phyloP scores from a whole-genome alignment of 2,797 vertebrate genomes.

The Lates japonicus region DNA sequence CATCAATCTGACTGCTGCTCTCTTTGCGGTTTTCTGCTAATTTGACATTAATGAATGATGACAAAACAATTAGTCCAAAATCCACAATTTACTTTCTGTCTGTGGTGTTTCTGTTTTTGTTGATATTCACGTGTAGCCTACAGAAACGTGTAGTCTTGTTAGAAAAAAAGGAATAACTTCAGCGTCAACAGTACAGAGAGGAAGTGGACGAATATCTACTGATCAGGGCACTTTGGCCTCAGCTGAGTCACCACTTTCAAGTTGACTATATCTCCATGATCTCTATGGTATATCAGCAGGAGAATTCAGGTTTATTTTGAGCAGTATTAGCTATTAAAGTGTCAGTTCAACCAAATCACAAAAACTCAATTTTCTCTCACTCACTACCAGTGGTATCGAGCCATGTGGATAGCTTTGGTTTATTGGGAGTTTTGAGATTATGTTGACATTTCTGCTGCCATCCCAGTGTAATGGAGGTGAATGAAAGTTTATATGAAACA shows the following conservation, averaged over 20 bases:
- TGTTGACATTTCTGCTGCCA: background rate
- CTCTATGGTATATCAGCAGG: background rate
- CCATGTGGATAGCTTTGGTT: background rate
- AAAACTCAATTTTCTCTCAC: background rate
- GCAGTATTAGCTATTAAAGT: background rate
- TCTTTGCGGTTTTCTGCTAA: conserved; percentile 23
- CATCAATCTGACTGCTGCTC: conserved; percentile 38
- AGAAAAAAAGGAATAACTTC: background rate
- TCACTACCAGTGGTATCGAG: background rate
- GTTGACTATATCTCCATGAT: background rate
- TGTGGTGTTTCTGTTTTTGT: conserved; percentile 12
- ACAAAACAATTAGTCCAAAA: conserved; percentile 38
- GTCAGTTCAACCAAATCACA: background rate
- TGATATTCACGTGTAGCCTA: background rate
- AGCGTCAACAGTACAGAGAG: background rate
- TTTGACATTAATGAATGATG: conserved; percentile 6
- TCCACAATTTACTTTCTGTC: conserved; percentile 10
- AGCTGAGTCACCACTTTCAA: background rate
- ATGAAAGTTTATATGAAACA: background rate
- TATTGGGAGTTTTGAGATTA: background rate
- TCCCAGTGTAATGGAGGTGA: no score
- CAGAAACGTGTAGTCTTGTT: background rate
- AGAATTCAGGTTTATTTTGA: background rate
- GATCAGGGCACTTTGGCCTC: conserved; percentile 4
- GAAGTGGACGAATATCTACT: background rate